phyloP scores from a whole-genome alignment of 2,113 vertebrate genomes.

The Macquaria ambigua region DNA sequence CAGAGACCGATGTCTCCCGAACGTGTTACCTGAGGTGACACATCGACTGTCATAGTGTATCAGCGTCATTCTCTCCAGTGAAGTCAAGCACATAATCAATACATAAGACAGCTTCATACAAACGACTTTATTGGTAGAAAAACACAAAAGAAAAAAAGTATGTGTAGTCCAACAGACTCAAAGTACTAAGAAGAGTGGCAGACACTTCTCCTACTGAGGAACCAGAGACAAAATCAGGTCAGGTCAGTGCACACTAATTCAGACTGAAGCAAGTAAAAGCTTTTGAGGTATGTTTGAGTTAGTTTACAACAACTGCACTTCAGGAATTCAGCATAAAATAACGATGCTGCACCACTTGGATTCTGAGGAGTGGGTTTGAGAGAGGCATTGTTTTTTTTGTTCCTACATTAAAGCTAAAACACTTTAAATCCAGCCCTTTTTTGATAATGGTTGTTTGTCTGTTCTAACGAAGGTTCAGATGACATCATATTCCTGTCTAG shows the following conservation, averaged over 20 bases:
- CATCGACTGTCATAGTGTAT: background rate
- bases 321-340: background rate
- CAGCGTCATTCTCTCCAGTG: constrained; percentile 1
- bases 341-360: background rate
- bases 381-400: background rate
- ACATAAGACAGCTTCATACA: constrained; percentile 67
- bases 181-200: constrained; percentile 54
- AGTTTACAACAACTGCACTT: constrained; percentile 6
- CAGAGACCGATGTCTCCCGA: background rate
- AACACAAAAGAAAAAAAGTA: constrained; percentile 29
- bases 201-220: constrained; percentile 71
- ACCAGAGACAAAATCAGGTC: constrained; percentile 69
- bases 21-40: background rate
- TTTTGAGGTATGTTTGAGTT: constrained; percentile 21
- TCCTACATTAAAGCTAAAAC: background rate
- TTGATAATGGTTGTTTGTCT: background rate
- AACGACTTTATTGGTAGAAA: constrained; percentile 73
- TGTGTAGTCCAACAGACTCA: constrained; percentile 44
- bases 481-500: background rate
- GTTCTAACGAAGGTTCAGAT: background rate
- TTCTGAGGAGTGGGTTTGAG: background rate
- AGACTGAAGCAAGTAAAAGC: constrained; percentile 39
- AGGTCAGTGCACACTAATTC: constrained; percentile 52
- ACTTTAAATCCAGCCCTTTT: background rate
- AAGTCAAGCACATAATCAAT: constrained; percentile 67